Conservation (phyloP, 1,140 invertebrate species). For the Epicauta chinensis region DNA sequence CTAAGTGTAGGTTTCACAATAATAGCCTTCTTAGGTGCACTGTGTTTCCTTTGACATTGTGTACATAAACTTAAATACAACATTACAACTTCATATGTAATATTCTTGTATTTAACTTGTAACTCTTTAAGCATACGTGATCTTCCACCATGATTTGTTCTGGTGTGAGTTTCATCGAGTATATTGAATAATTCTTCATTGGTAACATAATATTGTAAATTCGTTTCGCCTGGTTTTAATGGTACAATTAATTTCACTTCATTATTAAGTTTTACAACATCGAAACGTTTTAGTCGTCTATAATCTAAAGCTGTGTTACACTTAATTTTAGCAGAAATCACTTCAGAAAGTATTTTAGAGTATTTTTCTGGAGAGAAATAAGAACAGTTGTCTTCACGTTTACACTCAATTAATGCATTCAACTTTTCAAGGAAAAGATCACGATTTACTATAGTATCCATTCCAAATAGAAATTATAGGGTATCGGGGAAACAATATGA, state of each 20-base stretch:
- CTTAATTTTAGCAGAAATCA: too few relatives aligned
- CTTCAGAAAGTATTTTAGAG: too few relatives aligned
- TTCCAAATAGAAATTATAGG: too few relatives aligned
- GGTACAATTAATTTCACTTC: conserved; percentile 29
- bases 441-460: too few relatives aligned
- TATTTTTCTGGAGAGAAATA: too few relatives aligned
- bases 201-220: conserved; percentile 32
- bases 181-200: conserved; percentile 34
- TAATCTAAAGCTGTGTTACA: too few relatives aligned
- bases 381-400: too few relatives aligned
- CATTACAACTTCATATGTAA: conserved; percentile 25
- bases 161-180: conserved; percentile 28
- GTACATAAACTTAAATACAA: conserved; percentile 33
- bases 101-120: conserved; percentile 23
- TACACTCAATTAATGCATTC: too few relatives aligned
- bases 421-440: too few relatives aligned
- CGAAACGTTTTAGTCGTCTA: conserved; percentile 20
- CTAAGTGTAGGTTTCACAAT: conserved; percentile 34
- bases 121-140: conserved; percentile 31
- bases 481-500: too few relatives aligned
- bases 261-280: conserved; percentile 22
- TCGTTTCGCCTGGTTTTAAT: conserved; percentile 22
- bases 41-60: too few relatives aligned
- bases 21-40: conserved; percentile 31
- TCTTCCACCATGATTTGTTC: conserved; percentile 32